A percentile compares a stretch with the other conserved stretches of the same genome.
These are phyloP conservation scores for Andinoacara biseriatus DNA, from an alignment of 2,113 vertebrate genomes.

Conservation along the genomic window DNA sequence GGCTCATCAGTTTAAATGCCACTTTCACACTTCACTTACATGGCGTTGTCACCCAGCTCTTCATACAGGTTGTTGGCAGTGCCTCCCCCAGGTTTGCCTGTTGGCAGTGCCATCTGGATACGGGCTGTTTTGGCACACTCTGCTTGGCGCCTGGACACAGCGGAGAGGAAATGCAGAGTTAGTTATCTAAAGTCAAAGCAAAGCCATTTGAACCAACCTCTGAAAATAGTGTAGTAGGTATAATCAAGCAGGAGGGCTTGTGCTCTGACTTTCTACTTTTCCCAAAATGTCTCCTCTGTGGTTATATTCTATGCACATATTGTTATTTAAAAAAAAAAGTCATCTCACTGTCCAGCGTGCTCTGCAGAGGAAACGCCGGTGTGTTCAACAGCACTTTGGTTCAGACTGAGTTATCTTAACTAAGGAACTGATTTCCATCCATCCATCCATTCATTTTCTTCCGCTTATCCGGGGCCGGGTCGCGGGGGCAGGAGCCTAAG, in stretches of 20 bases:
- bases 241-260: neutral
- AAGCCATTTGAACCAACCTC: neutral
- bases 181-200: slow-evolving; percentile 8
- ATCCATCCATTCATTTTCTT: no score
- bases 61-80: slow-evolving; percentile 93
- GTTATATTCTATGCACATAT: neutral
- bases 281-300: neutral
- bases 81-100: slow-evolving; percentile 85
- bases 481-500: no score
- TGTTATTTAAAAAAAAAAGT: neutral
- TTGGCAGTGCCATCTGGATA: slow-evolving; percentile 92
- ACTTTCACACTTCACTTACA: slow-evolving; percentile 86
- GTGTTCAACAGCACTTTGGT: neutral
- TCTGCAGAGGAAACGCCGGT: neutral
- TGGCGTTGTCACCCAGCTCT: slow-evolving; percentile 92
- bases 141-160: slow-evolving; percentile 87
- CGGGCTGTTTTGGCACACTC: slow-evolving; percentile 96
- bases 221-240: neutral
- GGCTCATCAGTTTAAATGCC: slow-evolving; percentile 32
- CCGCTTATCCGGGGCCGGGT: no score
- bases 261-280: neutral
- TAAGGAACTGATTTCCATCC: neutral
- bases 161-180: neutral
- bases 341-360: neutral
- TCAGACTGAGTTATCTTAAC: neutral